Percentiles rank a stretch among this genome's conserved stretches.
Conservation (phyloP, 2,113 vertebrate species). For the Nothobranchius kuhntae region DNA sequence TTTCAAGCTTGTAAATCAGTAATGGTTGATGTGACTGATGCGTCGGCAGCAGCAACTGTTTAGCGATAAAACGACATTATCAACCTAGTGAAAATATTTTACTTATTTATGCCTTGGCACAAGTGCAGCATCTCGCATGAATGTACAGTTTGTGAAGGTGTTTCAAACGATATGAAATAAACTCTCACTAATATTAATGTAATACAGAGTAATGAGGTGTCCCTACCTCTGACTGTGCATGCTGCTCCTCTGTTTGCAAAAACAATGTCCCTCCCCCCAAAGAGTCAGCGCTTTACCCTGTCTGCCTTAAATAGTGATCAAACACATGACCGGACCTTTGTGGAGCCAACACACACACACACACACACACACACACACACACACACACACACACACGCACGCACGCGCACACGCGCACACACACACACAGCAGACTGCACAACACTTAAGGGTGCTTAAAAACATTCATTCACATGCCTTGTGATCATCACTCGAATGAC, state of each 20-base stretch:
- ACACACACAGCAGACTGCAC: constrained; percentile 20
- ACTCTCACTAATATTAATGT: neutral
- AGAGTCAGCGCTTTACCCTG: constrained; percentile 48
- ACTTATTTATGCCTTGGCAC: neutral
- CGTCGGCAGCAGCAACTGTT: constrained; percentile 33
- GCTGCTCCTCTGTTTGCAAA: constrained; percentile 58
- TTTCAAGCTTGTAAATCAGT: constrained; percentile 42
- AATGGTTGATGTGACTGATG: constrained; percentile 33
- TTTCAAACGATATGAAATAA: neutral
- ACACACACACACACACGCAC: neutral
- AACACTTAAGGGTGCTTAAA: constrained; percentile 41
- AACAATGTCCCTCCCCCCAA: constrained; percentile 54
- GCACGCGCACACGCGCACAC: constrained; percentile 23
- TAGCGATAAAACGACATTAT: constrained; percentile 24
- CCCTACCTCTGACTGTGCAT: constrained; percentile 68
- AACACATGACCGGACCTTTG: constrained; percentile 65
- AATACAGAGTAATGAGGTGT: neutral
- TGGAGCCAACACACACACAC: constrained; percentile 31
- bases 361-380: constrained; percentile 32
- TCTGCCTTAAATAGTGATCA: constrained; percentile 67
- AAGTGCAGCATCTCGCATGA: neutral
- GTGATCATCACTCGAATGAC: constrained; percentile 66
- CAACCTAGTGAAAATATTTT: neutral
- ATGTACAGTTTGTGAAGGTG: neutral
- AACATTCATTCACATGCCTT: constrained; percentile 71